phyloP scores from a whole-genome alignment of 2,888 invertebrate genomes.

The Stratiomys singularior region DNA sequence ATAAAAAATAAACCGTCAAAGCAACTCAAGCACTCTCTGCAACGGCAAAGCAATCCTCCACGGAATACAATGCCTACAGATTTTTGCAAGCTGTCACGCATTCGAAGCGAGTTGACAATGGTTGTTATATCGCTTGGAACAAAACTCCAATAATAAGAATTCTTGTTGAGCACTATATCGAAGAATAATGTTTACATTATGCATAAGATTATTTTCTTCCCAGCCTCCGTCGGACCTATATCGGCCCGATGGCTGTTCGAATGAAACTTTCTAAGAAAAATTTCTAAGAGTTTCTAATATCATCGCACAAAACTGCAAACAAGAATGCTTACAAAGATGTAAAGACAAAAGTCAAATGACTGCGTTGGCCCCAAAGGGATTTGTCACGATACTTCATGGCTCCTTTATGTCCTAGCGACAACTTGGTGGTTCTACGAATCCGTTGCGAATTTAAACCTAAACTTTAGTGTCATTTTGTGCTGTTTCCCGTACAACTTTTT shows the following conservation, averaged over 20 bases:
- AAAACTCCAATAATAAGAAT: conserved; percentile 17
- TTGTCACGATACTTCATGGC: background rate
- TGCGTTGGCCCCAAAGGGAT: conserved; percentile 19
- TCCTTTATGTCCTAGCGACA: background rate
- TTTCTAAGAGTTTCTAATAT: background rate
- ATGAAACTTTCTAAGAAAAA: background rate
- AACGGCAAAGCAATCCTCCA: background rate
- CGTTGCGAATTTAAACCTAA: conserved; percentile 49
- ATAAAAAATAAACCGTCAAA: background rate
- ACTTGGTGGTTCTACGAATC: conserved; percentile 11
- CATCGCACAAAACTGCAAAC: background rate
- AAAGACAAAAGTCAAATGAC: conserved; percentile 14
- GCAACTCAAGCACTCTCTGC: background rate
- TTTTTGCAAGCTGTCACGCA: conserved; percentile 6
- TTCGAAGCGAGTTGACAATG: conserved; percentile 1
- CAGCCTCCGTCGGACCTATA: background rate
- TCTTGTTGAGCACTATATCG: background rate
- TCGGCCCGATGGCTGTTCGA: background rate
- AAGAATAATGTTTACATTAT: conserved; percentile 25
- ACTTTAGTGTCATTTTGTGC: conserved; percentile 49
- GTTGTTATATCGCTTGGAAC: background rate
- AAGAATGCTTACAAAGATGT: background rate
- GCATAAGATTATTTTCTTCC: conserved; percentile 16
- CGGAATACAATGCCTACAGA: background rate
- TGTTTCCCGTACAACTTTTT: conserved; percentile 23